A percentile compares a stretch with the other conserved stretches of the same genome.
These are phyloP conservation scores for Glomeris maerens DNA, from an alignment of 1,140 invertebrate genomes.

Conservation along the genomic window DNA sequence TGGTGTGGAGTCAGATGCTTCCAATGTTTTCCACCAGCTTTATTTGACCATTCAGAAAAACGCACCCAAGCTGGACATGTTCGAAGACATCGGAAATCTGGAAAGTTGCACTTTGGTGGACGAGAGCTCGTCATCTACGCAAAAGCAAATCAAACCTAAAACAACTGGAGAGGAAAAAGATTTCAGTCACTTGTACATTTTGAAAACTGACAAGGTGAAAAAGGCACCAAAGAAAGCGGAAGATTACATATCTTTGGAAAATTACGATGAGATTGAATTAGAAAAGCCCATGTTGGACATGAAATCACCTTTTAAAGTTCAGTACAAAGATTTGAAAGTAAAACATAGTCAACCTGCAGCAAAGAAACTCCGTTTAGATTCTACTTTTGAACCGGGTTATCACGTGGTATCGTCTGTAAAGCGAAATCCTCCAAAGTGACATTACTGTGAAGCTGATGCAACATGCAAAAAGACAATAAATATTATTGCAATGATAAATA, in stretches of 20 bases:
- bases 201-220: neutral
- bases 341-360: neutral
- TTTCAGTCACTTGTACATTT: slow-evolving; percentile 4
- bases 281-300: neutral
- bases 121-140: neutral
- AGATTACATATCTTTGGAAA: neutral
- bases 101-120: neutral
- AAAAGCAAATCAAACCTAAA: neutral
- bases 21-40: neutral
- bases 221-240: neutral
- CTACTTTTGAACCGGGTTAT: neutral
- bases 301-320: neutral
- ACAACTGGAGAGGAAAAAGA: neutral
- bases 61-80: neutral
- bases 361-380: neutral
- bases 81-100: neutral
- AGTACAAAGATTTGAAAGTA: neutral
- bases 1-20: neutral
- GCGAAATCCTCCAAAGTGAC: too few species aligned
- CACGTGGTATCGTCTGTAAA: too few species aligned
- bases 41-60: neutral
- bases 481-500: neutral
- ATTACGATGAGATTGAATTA: neutral
- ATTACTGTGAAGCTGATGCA: too few species aligned
- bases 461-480: neutral